Base-by-base conservation (phyloP, 2,113 vertebrate species). In the Strix uralensis region DNA sequence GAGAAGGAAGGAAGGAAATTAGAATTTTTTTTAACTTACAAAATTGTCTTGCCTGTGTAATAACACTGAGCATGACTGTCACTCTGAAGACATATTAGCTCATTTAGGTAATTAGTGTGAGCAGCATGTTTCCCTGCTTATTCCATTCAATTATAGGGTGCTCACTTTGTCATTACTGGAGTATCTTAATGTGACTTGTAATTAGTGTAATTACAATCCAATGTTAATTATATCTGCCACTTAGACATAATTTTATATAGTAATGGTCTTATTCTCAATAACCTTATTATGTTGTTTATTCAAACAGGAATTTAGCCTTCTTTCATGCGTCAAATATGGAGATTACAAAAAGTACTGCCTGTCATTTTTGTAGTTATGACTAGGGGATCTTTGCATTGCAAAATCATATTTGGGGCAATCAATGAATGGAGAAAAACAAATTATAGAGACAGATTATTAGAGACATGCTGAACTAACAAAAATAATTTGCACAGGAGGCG, bases 151-250 rank as follows among this genome's bases (percentile, higher is more conserved):
- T 98, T 99, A 98, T 97, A 98, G 98, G 97, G 98, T 98, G 98
- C 98, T 98, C 98, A 98, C 98, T 98, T 98, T 98, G 98, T 98
- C 98, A 98, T 99, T 98, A 98, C 97, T 98, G 97, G 98, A 98
- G 98, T 98, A 97, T 98, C 98, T 99, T 99, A 99, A 99, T 99
- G 98, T 98, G 98, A 98, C 98, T 98, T 98, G 98, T 99, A 99
- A 99, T 98, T 98, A 98, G 98, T 98, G 97, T 98, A 99, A 99
- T 99, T 99, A 99, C 98, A 98, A 99, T 98, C 98, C 98, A 98
- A 98, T 98, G 98, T 98, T 98, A 98, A 99, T 98, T 98, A 98
- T 98, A 98, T 98, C 98, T 98, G 98, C 98, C 98, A 98, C 99
- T 99, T 99, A 98, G 95, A 97, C 98, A 98, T 98, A 97, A 98